phyloP scores from a whole-genome alignment of 2,888 invertebrate genomes.

The Scaptomyza polygonia region DNA sequence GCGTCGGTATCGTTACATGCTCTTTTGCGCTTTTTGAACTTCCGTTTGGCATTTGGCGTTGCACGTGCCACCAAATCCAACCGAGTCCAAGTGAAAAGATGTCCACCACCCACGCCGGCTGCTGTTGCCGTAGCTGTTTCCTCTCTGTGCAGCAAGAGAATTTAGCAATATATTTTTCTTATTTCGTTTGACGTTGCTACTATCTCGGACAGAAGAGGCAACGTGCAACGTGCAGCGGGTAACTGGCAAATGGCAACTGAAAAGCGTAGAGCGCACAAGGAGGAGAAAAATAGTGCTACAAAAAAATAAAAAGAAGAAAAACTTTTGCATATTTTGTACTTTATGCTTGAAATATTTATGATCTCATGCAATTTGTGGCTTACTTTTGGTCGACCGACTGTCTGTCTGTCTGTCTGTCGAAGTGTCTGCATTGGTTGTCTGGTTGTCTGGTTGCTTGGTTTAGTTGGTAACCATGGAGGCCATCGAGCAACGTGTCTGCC shows the following conservation, averaged over 20 bases:
- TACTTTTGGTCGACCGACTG: slow-evolving; percentile 69
- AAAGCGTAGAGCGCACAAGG: slow-evolving; percentile 24
- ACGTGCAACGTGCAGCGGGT: slow-evolving; percentile 26
- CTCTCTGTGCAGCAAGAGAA: slow-evolving; percentile 47
- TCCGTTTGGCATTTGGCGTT: slow-evolving; percentile 71
- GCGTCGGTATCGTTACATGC: slow-evolving; percentile 59
- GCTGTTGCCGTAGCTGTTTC: slow-evolving; percentile 39
- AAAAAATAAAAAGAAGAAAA: slow-evolving; percentile 50
- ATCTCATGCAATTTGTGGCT: slow-evolving; percentile 79
- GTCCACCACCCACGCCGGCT: slow-evolving; percentile 37
- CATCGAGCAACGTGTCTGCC: slow-evolving; percentile 74
- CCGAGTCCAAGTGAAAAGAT: slow-evolving; percentile 7
- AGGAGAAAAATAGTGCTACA: slow-evolving; percentile 36
- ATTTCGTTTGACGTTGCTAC: slow-evolving; percentile 62
- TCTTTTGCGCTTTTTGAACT: slow-evolving; percentile 71
- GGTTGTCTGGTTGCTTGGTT: background rate
- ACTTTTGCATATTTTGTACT: slow-evolving; percentile 79
- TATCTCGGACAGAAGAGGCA: slow-evolving; percentile 33
- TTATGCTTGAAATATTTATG: slow-evolving; percentile 79
- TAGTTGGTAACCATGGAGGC: slow-evolving; percentile 43
- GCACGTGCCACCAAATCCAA: slow-evolving; percentile 60
- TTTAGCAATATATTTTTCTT: slow-evolving; percentile 73
- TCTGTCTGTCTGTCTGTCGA: slow-evolving; percentile 27
- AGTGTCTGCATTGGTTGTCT: slow-evolving; percentile 9
- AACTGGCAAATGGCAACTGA: slow-evolving; percentile 48